Conservation (phyloP, 2,113 vertebrate species). For the Lathamus discolor region DNA sequence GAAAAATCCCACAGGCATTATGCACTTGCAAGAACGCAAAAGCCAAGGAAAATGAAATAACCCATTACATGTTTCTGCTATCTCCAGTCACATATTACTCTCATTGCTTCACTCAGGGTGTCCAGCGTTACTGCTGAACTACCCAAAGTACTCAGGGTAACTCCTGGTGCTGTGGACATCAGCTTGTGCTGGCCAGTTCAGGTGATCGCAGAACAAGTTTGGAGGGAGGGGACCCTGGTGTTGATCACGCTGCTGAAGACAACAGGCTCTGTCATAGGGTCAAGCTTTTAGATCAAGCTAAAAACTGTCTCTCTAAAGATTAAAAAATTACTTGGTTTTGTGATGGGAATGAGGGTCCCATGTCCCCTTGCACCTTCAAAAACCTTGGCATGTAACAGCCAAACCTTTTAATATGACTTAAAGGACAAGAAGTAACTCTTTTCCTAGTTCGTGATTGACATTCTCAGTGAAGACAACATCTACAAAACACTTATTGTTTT, state of each 20-base stretch:
- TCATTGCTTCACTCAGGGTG: not conserved
- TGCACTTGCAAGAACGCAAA: not conserved
- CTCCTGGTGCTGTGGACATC: not conserved
- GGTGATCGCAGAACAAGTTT: too few relatives aligned
- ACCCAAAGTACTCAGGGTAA: not conserved
- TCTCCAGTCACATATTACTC: not conserved
- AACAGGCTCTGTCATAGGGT: not conserved
- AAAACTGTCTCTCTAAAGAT: not conserved
- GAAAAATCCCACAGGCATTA: not conserved
- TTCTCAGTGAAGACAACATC: not conserved
- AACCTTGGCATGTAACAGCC: not conserved
- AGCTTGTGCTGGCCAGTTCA: not conserved
- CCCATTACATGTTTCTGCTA: not conserved
- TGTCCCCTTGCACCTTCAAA: not conserved
- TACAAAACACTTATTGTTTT: not conserved
- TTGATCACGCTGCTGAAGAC: accelerated
- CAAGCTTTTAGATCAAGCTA: not conserved
- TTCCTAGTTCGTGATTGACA: not conserved
- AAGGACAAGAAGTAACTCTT: not conserved
- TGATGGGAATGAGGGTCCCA: not conserved
- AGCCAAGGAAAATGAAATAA: not conserved
- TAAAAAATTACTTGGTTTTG: not conserved
- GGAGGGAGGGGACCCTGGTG: not conserved
- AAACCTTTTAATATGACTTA: not conserved
- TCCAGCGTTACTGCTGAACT: accelerated